Evolutionary conservation across 1,140 invertebrate species (phyloP), one percentile per base, ranked within the genome.

Genomic region (Drosophila ercepeae): DNA sequence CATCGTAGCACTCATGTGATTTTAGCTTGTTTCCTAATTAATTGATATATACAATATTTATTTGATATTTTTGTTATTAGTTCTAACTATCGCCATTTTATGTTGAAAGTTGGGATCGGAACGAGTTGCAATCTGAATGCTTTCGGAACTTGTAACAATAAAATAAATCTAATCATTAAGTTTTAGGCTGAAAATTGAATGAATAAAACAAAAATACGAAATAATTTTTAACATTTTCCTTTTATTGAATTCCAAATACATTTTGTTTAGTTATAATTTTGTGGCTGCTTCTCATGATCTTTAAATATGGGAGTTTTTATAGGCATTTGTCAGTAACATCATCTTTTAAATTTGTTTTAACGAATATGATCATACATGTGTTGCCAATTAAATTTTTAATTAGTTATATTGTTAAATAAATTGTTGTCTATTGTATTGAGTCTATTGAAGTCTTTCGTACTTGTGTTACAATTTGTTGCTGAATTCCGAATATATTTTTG

Each of bases 201-300:
- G 44, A 29, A 81, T 75, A 78, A 73, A 63, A 34, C 45, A 32
- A 19, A 44, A 44, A 46, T 2, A 19, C 16, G 8, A 42, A 19
- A 75, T 82, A 82, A 71, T 83, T 69, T 78, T 78, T 75, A 84
- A 84, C 81, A 86, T 84, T 53, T 86, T 84, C 42, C 36, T 75
- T 83, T 84, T 84, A 84, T 84, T 84, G 81, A 84, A 84, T 84
- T 84, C 75, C 79, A 86, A 86, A 81, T 86, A 84, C 63, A 84
- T 74, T 82, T 32, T 72, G 53, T 58, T 82, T 57, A 69, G 77
- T 55, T 81, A 81, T 79, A 79, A 65, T 78, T 84, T 73, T 39
- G 68, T 63, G 63, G 36, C 23, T 36, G 57, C 8, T 18, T 51
- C 53, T 61, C 19, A 41, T 39, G 41, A 46, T 45, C 46, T 11